Base-by-base conservation (phyloP, 2,113 vertebrate species). In the Apus apus region DNA sequence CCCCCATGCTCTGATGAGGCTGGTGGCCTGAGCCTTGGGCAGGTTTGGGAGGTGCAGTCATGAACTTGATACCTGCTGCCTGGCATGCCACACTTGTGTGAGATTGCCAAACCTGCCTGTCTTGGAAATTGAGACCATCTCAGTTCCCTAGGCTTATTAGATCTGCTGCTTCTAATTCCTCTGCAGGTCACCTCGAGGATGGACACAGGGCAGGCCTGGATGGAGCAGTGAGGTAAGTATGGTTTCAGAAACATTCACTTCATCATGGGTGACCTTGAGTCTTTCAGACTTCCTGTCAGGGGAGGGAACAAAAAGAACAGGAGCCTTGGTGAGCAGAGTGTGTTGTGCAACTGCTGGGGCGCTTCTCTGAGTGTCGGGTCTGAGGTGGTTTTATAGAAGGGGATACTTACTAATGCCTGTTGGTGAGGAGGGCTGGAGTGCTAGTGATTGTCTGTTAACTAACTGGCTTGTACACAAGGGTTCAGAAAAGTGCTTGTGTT, bases 71-170 rank as follows among this genome's bases (percentile, higher is more conserved):
- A 3, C 8, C 30, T 88, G 64, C 73, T 70, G 56, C 30, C 34
- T 46, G 18, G 17, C 0, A 1, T 51, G n/a, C 64, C 3, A 5
- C 0, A 2, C 27, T 51, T 25, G 19, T 22, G 45, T 17, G 11
- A 38, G 60, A 32, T 13, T 27, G 8, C 60, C 46, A 54, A 6
- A 48, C 11, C 14, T 58, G 27, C 43, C 8, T 58, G n/a, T 62
- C 64, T 20, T 27, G 18, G 58, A 56, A 89, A 17, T 53, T 4
- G 54, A 58, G 50, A 10, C 30, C 5, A 1, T 22, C 29, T 64
- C 15, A 27, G 0, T 72, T 67, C 26, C n/a, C 12, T 29, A 20
- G 73, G 11, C 22, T 64, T 34, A 14, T 38, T 50, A 76, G 85
- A 72, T 14, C 70, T 48, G 40, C 81, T 53, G 77, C 78, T 89